Base-by-base conservation (phyloP, 1,140 invertebrate species). In the Metopolophium dirhodum region DNA sequence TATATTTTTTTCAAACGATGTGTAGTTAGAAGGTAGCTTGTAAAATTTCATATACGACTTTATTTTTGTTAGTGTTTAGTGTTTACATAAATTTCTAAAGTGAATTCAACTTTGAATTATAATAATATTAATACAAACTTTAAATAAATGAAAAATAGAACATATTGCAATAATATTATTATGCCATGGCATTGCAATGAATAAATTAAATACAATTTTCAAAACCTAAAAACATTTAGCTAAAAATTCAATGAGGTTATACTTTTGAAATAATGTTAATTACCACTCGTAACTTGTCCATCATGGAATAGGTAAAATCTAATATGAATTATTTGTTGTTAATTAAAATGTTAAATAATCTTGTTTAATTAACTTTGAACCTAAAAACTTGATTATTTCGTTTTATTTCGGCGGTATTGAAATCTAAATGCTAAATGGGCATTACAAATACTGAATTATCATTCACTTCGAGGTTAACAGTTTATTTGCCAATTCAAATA, bases 311-410 rank as follows among this genome's bases (percentile, higher is more conserved):
- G 47, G 26, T 8, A 35, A 88, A 54, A 88, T 54, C 20, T 51
- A 26, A 51, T 51, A 88, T 35, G 20, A 54, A 51, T 51, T 54
- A n/a, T n/a, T 18, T 22, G 7, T 51, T 6, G 26, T 87, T 87
- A 87, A 35, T 87, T 87, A 87, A 51, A n/a, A 47, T 49, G 2
- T 51, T 88, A 22, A 88, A 37, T 88, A 54, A 88, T 88, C 47
- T 51, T 35, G 51, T 54, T 54, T n/a, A 49, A 20, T 88, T 51
- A 35, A 11, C 87, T 88, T n/a, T 54, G 87, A 88, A 49, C 87
- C n/a, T 30, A 88, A 88, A 88, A 88, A 54, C 45, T 35, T 88
- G 87, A 88, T 88, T 20, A 88, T 88, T 85, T 88, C 30, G 30
- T 54, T 89, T 37, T 89, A 54, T n/a, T 35, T 57, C 51, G n/a